These are phyloP conservation scores for Tetrapedia diversipes DNA, from an alignment of 2,888 invertebrate species.

Conservation along the genomic window DNA sequence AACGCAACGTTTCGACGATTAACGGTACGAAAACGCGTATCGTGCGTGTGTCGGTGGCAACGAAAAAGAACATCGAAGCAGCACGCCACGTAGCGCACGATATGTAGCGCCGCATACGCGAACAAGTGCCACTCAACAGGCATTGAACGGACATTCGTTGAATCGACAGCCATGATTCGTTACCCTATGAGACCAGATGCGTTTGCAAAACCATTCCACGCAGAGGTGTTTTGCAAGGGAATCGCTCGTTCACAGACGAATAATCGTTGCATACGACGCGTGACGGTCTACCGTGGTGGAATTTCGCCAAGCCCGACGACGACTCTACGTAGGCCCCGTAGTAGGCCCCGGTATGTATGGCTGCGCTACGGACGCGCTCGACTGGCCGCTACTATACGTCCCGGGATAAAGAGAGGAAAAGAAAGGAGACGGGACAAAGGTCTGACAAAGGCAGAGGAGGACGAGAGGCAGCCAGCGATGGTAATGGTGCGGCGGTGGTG, in stretches of 20 bases:
- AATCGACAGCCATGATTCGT: no score
- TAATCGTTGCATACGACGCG: conserved; percentile 36
- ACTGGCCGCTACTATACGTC: conserved; percentile 46
- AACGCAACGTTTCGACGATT: conserved; percentile 27
- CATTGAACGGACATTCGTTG: no score
- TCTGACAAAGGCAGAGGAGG: conserved; percentile 68
- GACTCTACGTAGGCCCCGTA: conserved; percentile 17
- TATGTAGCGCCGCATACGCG: no score
- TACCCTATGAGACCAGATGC: no score
- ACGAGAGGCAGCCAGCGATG: conserved; percentile 6
- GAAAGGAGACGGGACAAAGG: conserved; percentile 68
- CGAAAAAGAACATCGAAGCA: conserved; percentile 19
- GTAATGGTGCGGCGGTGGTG: not conserved
- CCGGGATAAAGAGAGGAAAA: conserved; percentile 61
- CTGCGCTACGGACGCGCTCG: conserved; percentile 39
- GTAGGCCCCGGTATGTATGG: conserved; percentile 20
- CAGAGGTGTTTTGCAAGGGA: conserved; percentile 36
- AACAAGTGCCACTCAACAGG: not conserved
- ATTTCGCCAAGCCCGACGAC: conserved; percentile 49
- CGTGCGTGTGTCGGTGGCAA: not conserved
- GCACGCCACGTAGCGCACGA: not conserved
- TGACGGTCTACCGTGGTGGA: conserved; percentile 49
- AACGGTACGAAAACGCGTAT: conserved; percentile 18
- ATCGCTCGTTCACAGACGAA: conserved; percentile 35
- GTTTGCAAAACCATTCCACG: conserved; percentile 31